A percentile compares a stretch with the other conserved stretches of the same genome.
These are phyloP conservation scores for Hypotaenidia okinawae DNA, from an alignment of 2,797 vertebrate species.

Conservation along the genomic window DNA sequence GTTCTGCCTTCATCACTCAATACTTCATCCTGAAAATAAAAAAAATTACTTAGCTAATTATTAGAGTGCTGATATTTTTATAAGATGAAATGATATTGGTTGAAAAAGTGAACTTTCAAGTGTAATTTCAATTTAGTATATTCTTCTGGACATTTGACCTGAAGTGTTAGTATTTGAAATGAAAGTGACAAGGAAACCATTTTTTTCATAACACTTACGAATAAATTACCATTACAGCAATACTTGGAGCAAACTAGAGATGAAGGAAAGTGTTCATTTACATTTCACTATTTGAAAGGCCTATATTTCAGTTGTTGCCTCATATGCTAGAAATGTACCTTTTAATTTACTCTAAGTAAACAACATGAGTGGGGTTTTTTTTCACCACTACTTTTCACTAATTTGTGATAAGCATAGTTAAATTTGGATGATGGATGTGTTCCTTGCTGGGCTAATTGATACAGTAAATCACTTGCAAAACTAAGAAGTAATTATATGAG, in stretches of 20 bases:
- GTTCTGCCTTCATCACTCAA: neutral
- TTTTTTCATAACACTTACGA: neutral
- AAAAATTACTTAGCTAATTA: neutral
- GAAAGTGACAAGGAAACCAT: slow-evolving; percentile 17
- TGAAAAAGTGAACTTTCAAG: slow-evolving; percentile 69
- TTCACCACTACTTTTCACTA: neutral
- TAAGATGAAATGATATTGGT: slow-evolving; percentile 14
- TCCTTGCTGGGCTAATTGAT: slow-evolving; percentile 54
- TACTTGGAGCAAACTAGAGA: neutral
- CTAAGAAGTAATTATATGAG: slow-evolving; percentile 1
- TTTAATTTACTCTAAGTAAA: slow-evolving; percentile 61
- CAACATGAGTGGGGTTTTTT: neutral
- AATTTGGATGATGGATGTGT: slow-evolving; percentile 31
- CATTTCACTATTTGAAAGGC: slow-evolving; percentile 52
- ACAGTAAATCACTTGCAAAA: slow-evolving; percentile 40
- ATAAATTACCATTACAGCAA: slow-evolving; percentile 47
- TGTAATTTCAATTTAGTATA: slow-evolving; percentile 21
- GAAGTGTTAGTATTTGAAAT: slow-evolving; percentile 39
- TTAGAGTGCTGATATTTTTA: neutral
- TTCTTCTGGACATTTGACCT: slow-evolving; percentile 31
- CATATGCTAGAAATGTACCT: slow-evolving; percentile 32
- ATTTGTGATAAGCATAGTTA: slow-evolving; percentile 41
- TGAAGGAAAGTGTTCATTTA: slow-evolving; percentile 30
- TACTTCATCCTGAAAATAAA: neutral
- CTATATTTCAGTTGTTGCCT: neutral